phyloP scores from a whole-genome alignment of 1,140 invertebrate genomes.

The Heliconius hewitsoni region DNA sequence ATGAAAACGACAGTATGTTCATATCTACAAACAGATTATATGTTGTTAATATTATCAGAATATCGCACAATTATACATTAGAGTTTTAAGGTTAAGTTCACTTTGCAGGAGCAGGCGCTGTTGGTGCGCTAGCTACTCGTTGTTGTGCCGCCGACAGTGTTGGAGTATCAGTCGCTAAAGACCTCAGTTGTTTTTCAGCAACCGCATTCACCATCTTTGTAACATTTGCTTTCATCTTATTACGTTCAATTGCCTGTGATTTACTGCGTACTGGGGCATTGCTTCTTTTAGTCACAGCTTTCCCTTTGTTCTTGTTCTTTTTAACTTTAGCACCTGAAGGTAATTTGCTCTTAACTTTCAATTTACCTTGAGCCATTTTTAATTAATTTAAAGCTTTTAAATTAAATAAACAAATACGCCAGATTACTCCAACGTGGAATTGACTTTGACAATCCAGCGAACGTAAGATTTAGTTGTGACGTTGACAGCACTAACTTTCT shows the following conservation, averaged over 20 bases:
- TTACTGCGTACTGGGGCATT: conserved; percentile 71
- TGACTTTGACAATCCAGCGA: conserved; percentile 28
- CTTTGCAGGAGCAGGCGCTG: conserved; percentile 62
- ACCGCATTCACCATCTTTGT: conserved; percentile 76
- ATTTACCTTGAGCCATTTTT: conserved; percentile 74
- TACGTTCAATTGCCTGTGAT: conserved; percentile 49
- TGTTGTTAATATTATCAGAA: not conserved
- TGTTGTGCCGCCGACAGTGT: conserved; percentile 67
- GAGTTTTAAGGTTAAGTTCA: conserved; percentile 38
- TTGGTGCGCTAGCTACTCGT: conserved; percentile 62
- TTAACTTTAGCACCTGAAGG: conserved; percentile 65
- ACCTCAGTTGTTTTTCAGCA: conserved; percentile 67
- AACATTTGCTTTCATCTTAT: conserved; percentile 71
- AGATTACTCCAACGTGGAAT: conserved; percentile 27
- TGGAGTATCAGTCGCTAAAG: conserved; percentile 63
- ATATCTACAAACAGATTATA: not conserved
- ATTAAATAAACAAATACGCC: conserved; percentile 16
- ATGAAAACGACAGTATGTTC: no score
- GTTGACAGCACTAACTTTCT: not conserved
- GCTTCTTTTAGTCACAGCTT: conserved; percentile 65
- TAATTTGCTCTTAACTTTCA: conserved; percentile 75
- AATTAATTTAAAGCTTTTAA: not conserved
- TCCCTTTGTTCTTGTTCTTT: conserved; percentile 67
- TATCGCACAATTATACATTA: not conserved
- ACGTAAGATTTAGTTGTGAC: not conserved